These are phyloP conservation scores for Chrysotoxum bicinctum DNA, from an alignment of 2,888 invertebrate species.

Conservation along the genomic window DNA sequence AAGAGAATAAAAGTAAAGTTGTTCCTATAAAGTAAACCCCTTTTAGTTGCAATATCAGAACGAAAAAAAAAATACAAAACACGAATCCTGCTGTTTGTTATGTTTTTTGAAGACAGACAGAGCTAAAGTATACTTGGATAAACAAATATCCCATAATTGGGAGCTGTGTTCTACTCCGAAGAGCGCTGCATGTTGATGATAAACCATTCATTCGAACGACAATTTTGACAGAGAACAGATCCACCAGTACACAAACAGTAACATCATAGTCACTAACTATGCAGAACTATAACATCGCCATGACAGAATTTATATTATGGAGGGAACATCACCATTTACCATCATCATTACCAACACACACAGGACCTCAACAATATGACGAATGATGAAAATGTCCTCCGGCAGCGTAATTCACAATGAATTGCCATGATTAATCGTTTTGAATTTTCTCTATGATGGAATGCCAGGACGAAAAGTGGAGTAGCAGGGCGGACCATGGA, in stretches of 20 bases:
- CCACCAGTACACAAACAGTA: neutral
- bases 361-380: slow-evolving; percentile 70
- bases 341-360: slow-evolving; percentile 67
- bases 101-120: slow-evolving; percentile 39
- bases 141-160: slow-evolving; percentile 68
- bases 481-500: slow-evolving; percentile 9
- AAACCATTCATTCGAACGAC: slow-evolving; percentile 68
- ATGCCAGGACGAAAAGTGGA: slow-evolving; percentile 21
- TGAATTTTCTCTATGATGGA: slow-evolving; percentile 71
- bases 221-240: slow-evolving; percentile 59
- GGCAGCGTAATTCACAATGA: slow-evolving; percentile 73
- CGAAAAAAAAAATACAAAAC: slow-evolving; percentile 29
- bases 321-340: slow-evolving; percentile 67
- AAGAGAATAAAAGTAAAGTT: slow-evolving; percentile 12
- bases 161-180: slow-evolving; percentile 7
- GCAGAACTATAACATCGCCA: neutral
- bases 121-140: slow-evolving; percentile 55
- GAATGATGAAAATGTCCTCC: slow-evolving; percentile 73
- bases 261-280: slow-evolving; percentile 10
- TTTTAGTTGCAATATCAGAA: neutral
- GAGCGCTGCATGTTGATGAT: slow-evolving; percentile 41
- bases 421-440: slow-evolving; percentile 73
- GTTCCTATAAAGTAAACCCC: slow-evolving; percentile 4
- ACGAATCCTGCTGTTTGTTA: slow-evolving; percentile 53
- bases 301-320: slow-evolving; percentile 49